Percentiles rank a stretch among this genome's conserved stretches.
These are phyloP conservation scores for Schizothorax lantsangensis DNA, from an alignment of 2,797 vertebrate genomes.

Conservation along the genomic window DNA sequence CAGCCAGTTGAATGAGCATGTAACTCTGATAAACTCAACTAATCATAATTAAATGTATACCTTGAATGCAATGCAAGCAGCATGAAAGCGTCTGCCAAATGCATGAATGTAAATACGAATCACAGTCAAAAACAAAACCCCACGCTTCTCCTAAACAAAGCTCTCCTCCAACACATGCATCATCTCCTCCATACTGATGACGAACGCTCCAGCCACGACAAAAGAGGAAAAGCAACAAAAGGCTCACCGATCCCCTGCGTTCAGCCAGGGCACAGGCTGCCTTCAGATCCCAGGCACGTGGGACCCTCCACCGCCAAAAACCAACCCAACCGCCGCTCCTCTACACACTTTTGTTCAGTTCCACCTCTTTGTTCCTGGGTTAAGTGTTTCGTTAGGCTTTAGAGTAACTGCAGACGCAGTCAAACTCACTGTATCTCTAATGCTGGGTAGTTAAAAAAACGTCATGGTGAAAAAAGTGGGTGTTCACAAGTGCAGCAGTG, in stretches of 20 bases:
- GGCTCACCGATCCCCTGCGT: constrained; percentile 78
- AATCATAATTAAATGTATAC: background rate
- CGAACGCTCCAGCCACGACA: background rate
- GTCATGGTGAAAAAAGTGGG: constrained; percentile 1
- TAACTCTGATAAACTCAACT: background rate
- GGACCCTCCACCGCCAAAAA: constrained; percentile 43
- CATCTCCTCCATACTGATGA: constrained; percentile 16
- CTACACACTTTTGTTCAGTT: constrained; percentile 56
- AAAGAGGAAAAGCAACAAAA: constrained; percentile 54
- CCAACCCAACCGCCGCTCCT: constrained; percentile 30
- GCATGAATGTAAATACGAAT: background rate
- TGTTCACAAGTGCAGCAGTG: constrained; percentile 36
- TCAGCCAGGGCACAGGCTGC: constrained; percentile 56
- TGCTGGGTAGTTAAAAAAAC: background rate
- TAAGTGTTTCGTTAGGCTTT: constrained; percentile 6
- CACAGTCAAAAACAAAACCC: constrained; percentile 37
- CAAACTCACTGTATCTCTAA: background rate
- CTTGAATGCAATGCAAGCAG: background rate
- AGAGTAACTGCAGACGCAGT: background rate
- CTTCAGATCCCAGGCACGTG: constrained; percentile 70
- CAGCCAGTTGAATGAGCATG: background rate
- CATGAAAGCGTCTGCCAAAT: background rate
- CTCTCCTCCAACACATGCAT: background rate
- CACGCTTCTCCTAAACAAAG: constrained; percentile 37
- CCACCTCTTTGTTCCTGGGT: constrained; percentile 41